Evolutionary conservation across 2,888 invertebrate genomes (phyloP).

Genomic region (Strigamia transsilvanica): DNA sequence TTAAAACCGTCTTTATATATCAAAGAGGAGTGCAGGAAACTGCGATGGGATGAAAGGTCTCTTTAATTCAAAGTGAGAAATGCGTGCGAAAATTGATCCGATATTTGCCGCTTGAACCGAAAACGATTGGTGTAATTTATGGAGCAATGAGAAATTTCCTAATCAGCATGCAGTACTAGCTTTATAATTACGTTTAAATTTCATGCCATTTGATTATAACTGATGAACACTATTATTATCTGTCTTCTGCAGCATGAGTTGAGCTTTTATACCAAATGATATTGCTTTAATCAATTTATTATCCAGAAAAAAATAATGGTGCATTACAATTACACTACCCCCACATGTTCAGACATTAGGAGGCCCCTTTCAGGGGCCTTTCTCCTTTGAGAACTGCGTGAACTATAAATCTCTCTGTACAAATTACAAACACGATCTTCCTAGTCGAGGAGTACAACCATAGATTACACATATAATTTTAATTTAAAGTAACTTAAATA

Average conservation of each 20-base stretch:
- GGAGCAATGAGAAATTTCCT: constrained; percentile 46
- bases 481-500: no score
- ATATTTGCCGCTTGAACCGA: constrained; percentile 29
- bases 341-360: background rate
- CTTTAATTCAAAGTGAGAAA: constrained; percentile 30
- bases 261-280: background rate
- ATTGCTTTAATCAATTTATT: background rate
- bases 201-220: constrained; percentile 49
- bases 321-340: background rate
- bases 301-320: background rate
- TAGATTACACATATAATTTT: no score
- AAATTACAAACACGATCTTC: no score
- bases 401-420: no score
- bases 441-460: no score
- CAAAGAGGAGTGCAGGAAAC: background rate
- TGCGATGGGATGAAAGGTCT: background rate
- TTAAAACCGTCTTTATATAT: background rate
- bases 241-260: constrained; percentile 8
- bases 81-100: constrained; percentile 33
- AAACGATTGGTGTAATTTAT: constrained; percentile 41
- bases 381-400: no score
- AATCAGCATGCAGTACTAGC: constrained; percentile 40
- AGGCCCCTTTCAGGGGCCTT: no score
- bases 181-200: constrained; percentile 47
- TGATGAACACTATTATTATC: constrained; percentile 49